Conservation (phyloP, 1,140 invertebrate genomes). For the Brachionus manjavacas region DNA sequence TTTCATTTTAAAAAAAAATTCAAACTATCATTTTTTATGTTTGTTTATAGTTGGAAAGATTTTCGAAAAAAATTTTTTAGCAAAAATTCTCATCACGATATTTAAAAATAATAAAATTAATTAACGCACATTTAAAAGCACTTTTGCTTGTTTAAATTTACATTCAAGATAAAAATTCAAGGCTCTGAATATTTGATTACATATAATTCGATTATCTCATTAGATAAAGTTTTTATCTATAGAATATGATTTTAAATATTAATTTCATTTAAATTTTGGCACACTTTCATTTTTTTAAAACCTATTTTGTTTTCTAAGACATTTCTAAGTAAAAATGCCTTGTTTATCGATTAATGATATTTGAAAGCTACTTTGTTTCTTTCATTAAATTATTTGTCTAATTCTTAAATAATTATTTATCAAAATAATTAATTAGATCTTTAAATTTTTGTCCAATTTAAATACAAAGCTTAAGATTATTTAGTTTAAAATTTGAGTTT, state of each 20-base stretch:
- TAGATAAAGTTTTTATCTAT: not conserved
- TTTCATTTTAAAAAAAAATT: not conserved
- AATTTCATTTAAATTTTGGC: not conserved
- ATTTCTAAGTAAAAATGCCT: not conserved
- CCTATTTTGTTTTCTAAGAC: not conserved
- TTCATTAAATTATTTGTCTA: not conserved
- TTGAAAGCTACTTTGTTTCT: not conserved
- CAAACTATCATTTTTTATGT: not conserved
- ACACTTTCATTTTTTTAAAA: not conserved
- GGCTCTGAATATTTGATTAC: no score
- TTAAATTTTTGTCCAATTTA: not conserved
- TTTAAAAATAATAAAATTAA: no score
- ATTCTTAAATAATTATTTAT: not conserved
- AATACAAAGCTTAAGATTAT: not conserved
- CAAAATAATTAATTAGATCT: not conserved
- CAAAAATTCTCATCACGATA: no score
- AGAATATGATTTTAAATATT: not conserved
- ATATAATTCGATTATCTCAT: not conserved
- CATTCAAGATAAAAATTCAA: no score
- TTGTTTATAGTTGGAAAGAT: not conserved
- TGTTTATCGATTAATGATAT: not conserved
- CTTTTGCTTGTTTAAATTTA: no score
- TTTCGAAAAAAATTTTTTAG: not conserved
- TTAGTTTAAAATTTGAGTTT: no score
- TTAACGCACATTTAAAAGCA: no score